These are phyloP conservation scores for Nipponia nippon DNA, from an alignment of 2,113 vertebrate species.

Conservation along the genomic window DNA sequence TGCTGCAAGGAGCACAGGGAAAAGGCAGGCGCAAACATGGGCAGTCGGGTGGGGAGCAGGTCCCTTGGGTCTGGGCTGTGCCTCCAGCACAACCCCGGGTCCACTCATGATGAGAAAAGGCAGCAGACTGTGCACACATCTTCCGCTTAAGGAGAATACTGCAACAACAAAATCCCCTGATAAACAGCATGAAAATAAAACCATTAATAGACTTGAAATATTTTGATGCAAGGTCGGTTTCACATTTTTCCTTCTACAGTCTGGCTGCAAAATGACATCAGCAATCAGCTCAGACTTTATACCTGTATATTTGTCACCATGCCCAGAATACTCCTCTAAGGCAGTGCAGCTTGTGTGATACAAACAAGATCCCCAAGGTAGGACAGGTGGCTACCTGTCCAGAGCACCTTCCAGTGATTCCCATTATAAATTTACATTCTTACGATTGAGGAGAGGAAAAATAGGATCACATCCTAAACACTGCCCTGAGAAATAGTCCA, in stretches of 20 bases:
- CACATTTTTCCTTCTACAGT: not conserved
- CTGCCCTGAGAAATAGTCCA: not conserved
- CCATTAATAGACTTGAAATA: not conserved
- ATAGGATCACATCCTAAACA: not conserved
- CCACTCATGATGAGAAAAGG: not conserved
- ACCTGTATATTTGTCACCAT: not conserved
- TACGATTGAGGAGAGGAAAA: not conserved
- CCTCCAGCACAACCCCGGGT: not conserved
- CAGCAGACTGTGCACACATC: not conserved
- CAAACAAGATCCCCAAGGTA: not conserved
- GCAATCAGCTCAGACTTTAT: not conserved
- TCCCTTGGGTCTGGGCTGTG: not conserved
- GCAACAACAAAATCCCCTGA: not conserved
- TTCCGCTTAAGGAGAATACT: not conserved
- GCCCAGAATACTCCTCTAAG: not conserved
- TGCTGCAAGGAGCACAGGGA: not conserved
- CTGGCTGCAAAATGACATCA: slow-evolving; percentile 1
- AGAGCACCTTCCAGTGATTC: not conserved
- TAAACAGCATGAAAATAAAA: not conserved
- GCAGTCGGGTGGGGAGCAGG: not conserved
- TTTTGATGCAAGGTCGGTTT: not conserved
- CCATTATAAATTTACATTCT: not conserved
- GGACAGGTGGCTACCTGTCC: not conserved
- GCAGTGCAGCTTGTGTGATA: not conserved
- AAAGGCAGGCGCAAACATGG: not conserved